These are phyloP conservation scores for Lacerta agilis DNA, from an alignment of 2,797 vertebrate genomes.

Conservation along the genomic window DNA sequence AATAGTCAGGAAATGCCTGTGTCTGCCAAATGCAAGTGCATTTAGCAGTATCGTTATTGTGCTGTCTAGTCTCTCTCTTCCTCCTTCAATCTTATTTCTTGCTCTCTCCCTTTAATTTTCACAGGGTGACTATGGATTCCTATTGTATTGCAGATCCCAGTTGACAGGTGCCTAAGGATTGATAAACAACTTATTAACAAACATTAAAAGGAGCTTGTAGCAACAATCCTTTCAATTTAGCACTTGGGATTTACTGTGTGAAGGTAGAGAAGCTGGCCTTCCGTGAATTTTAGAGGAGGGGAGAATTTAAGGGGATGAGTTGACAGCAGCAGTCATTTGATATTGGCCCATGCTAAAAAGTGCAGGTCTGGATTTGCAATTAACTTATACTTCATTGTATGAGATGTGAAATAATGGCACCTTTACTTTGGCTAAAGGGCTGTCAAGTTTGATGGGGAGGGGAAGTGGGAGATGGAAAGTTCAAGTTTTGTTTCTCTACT, in stretches of 20 bases:
- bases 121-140: background rate
- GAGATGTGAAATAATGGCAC: background rate
- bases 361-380: background rate
- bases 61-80: background rate
- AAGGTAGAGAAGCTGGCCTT: background rate
- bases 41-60: background rate
- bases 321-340: background rate
- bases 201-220: conserved; percentile 6
- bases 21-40: background rate
- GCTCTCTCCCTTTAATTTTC: background rate
- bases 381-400: background rate
- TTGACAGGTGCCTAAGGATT: background rate
- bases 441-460: background rate
- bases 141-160: background rate
- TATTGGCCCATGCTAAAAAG: background rate
- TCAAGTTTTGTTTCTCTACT: background rate
- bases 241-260: background rate
- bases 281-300: background rate
- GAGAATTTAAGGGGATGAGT: background rate
- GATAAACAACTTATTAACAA: conserved; percentile 11
- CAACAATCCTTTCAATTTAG: background rate
- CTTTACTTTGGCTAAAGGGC: background rate
- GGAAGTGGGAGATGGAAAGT: background rate
- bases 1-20: background rate
- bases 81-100: background rate